Evolutionary conservation across 2,797 vertebrate genomes (phyloP).

Genomic region (Falco berigora): DNA sequence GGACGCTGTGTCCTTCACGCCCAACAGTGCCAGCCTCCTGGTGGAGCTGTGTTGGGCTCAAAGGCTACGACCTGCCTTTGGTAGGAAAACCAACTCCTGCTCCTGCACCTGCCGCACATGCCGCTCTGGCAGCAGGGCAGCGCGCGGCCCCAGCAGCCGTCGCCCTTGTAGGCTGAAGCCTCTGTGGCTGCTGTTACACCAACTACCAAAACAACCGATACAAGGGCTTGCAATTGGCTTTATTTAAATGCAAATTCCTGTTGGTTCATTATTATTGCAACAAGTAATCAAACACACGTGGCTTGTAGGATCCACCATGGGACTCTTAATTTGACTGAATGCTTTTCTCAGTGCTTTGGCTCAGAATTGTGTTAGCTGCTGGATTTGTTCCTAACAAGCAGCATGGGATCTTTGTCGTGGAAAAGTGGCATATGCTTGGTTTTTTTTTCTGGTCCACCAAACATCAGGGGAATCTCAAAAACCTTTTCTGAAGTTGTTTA

Average conservation of each 20-base stretch:
- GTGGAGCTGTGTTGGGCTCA: accelerated
- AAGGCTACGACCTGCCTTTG: neutral
- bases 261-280: neutral
- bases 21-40: accelerated
- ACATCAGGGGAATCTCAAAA: neutral
- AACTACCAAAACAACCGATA: neutral
- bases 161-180: neutral
- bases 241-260: neutral
- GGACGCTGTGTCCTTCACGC: neutral
- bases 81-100: neutral
- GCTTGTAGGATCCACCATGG: neutral
- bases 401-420: neutral
- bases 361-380: neutral
- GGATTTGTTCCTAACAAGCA: conserved; percentile 22
- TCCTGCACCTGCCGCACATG: neutral
- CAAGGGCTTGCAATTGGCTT: neutral
- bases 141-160: accelerated
- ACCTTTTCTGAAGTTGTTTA: neutral
- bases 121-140: neutral
- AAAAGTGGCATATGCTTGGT: neutral
- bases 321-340: neutral
- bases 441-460: neutral
- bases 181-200: accelerated
- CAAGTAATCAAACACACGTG: neutral
- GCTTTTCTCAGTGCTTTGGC: neutral